Base-by-base conservation (phyloP, 2,797 vertebrate species). In the Neoniphon sammara region DNA sequence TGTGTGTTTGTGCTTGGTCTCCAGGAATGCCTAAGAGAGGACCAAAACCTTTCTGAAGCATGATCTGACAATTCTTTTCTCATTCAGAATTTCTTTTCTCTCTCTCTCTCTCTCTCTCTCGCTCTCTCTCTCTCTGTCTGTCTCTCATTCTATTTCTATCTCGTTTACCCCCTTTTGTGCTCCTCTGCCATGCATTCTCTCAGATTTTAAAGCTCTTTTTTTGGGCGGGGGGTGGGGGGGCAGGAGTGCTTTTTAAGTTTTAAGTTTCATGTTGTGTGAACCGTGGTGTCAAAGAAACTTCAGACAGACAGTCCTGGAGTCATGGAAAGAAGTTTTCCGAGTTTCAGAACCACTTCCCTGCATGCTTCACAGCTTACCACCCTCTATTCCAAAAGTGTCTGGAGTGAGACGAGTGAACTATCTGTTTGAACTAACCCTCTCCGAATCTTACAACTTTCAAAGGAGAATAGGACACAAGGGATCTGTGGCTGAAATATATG, bases 201-300 rank as follows among this genome's bases (percentile, higher is more conserved):
- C 34, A 17, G 27, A 61, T 71, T 55, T 62, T 2, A 27, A 63
- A 59, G 31, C 31, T 67, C 9, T 47, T 17, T 47, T 44, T 44
- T 44, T 18, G 15, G 9, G 47, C 18, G 20, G 55, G 44, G 20
- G 8, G 39, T 18, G 31, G 49, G 15, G 7, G 6, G 49, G 9
- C 8, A 4, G 49, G 20, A 10, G 11, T 10, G 2, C 9, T 23
- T 60, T 42, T 14, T 12, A 59, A 68, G 58, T 74, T 73, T 30
- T 20, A 42, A 20, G 59, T 49, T 73, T 80, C 34, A 73, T 75
- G 56, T 71, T 65, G 62, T 81, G 52, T 71, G 77, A 77, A 66
- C 54, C 53, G 8, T 2, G n/a, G 31, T 61, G 67, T 80, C 59
- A 73, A 79, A 79, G 66, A 55, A 67, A 70, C 65, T 80, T 59